Conservation (phyloP, 2,888 invertebrate species). For the Enchytraeus crypticus region DNA sequence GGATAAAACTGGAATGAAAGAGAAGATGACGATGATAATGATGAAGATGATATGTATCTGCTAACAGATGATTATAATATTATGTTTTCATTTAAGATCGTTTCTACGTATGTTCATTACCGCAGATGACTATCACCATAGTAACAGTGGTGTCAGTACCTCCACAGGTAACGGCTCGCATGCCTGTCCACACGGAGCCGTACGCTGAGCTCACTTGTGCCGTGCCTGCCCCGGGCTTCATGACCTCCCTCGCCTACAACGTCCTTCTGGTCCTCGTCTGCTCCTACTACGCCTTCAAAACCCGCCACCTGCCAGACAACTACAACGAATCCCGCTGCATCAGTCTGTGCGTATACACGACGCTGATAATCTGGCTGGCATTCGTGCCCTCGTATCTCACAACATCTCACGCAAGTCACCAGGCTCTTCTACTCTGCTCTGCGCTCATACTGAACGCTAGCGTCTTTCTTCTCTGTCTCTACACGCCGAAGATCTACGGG, state of each 20-base stretch:
- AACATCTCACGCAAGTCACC: constrained; percentile 24
- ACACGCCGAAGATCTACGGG: constrained; percentile 31
- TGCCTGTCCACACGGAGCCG: constrained; percentile 25
- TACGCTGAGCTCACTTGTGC: constrained; percentile 34
- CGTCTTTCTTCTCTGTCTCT: constrained; percentile 30
- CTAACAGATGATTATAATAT: too few species aligned
- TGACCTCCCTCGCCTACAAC: constrained; percentile 32
- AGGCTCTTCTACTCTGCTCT: constrained; percentile 26
- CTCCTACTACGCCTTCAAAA: constrained; percentile 32
- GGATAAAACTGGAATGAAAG: too few species aligned
- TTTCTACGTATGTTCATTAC: background rate
- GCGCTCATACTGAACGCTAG: constrained; percentile 30
- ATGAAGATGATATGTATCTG: too few species aligned
- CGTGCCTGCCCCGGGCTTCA: constrained; percentile 27
- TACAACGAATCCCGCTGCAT: constrained; percentile 37
- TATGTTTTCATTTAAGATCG: too few species aligned
- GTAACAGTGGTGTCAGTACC: constrained; percentile 20
- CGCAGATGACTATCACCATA: constrained; percentile 25
- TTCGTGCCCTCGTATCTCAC: constrained; percentile 36
- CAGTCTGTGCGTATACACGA: constrained; percentile 36
- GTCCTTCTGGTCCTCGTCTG: constrained; percentile 31
- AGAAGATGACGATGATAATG: too few species aligned
- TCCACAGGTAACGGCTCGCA: constrained; percentile 18
- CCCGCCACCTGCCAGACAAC: constrained; percentile 32
- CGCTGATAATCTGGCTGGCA: constrained; percentile 34